A percentile compares a stretch with the other conserved stretches of the same genome.
Evolutionary conservation across 2,797 vertebrate genomes (phyloP).

Genomic region (Chromobotia macracanthus): DNA sequence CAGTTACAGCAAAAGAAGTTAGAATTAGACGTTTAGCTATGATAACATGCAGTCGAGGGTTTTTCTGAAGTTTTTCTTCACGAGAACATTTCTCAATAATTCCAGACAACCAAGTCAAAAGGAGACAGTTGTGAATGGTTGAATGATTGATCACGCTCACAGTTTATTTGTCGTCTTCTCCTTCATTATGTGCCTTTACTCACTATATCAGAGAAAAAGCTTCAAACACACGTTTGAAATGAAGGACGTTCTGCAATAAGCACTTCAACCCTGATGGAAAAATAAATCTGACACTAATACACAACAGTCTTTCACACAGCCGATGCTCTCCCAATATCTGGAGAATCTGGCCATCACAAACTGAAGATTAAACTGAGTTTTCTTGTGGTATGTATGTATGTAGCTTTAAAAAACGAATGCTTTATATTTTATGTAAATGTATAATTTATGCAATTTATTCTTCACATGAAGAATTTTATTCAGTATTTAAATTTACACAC

Average conservation of each 20-base stretch:
- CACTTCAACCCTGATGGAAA: slow-evolving; percentile 34
- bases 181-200: not conserved
- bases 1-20: not conserved
- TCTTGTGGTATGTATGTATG: too few relatives aligned
- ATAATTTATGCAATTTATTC: too few relatives aligned
- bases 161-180: not conserved
- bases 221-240: slow-evolving; percentile 47
- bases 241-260: slow-evolving; percentile 2
- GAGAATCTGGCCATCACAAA: too few relatives aligned
- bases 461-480: too few relatives aligned
- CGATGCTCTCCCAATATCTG: not conserved
- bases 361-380: not conserved
- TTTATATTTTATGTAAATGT: too few relatives aligned
- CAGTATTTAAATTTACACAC: too few relatives aligned
- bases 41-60: not conserved
- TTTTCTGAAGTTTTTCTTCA: not conserved
- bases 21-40: not conserved
- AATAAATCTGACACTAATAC: slow-evolving; percentile 20
- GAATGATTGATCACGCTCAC: slow-evolving; percentile 16
- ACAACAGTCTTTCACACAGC: not conserved
- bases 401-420: too few relatives aligned
- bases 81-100: not conserved
- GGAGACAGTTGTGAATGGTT: slow-evolving; percentile 17
- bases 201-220: slow-evolving; percentile 39
- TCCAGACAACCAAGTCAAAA: slow-evolving; percentile 5